Conservation (phyloP, 2,113 vertebrate species). For the Pelvicachromis taeniatus region DNA sequence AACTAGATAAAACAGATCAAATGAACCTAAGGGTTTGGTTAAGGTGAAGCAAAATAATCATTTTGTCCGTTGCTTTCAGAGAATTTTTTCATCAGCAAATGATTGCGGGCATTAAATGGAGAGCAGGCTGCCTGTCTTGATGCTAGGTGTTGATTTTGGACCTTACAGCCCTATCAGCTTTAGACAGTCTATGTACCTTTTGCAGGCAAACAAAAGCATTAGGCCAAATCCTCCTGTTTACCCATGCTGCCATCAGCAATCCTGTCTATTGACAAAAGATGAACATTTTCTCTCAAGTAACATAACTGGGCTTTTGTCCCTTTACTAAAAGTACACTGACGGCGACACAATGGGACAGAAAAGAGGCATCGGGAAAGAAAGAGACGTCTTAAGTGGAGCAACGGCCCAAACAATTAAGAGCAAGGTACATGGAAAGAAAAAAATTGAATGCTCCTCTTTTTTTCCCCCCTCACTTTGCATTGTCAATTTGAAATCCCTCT, state of each 20-base stretch:
- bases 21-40: neutral
- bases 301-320: slow-evolving; percentile 71
- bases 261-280: slow-evolving; percentile 76
- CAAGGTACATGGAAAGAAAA: slow-evolving; percentile 63
- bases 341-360: slow-evolving; percentile 62
- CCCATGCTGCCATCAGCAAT: slow-evolving; percentile 69
- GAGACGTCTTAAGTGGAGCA: slow-evolving; percentile 70
- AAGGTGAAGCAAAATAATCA: neutral
- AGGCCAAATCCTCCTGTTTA: slow-evolving; percentile 75
- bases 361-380: slow-evolving; percentile 53
- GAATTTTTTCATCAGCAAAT: slow-evolving; percentile 19
- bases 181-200: slow-evolving; percentile 79
- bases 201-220: slow-evolving; percentile 76
- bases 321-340: slow-evolving; percentile 54
- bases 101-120: slow-evolving; percentile 9
- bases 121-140: slow-evolving; percentile 46
- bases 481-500: slow-evolving; percentile 75
- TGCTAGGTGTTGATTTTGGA: slow-evolving; percentile 71
- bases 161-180: slow-evolving; percentile 67
- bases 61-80: slow-evolving; percentile 1
- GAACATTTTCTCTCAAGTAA: slow-evolving; percentile 74
- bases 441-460: slow-evolving; percentile 54
- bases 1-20: neutral
- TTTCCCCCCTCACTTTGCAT: slow-evolving; percentile 63
- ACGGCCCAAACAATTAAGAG: slow-evolving; percentile 71